Conservation (phyloP, 2,113 vertebrate species). For the Oncorhynchus mykiss region DNA sequence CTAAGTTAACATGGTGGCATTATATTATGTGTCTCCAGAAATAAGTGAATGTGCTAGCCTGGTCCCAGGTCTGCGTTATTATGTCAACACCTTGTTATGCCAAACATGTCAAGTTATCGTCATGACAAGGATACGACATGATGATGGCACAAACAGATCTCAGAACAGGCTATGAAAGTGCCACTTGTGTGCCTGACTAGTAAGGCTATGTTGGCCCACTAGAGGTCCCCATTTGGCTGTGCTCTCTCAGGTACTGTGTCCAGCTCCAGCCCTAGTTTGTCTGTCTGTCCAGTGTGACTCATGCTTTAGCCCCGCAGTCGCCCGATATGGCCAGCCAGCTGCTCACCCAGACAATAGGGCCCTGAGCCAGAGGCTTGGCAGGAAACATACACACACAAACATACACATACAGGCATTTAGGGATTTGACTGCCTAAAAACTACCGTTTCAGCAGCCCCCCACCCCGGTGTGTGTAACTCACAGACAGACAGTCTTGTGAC, state of each 20-base stretch:
- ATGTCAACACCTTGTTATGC: too few species aligned
- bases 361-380: conserved; percentile 49
- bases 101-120: too few species aligned
- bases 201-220: conserved; percentile 30
- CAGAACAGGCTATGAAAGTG: not conserved
- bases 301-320: conserved; percentile 22
- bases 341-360: conserved; percentile 55
- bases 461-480: not conserved
- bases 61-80: too few species aligned
- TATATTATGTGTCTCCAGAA: too few species aligned
- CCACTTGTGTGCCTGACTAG: not conserved
- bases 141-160: too few species aligned
- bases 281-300: conserved; percentile 30
- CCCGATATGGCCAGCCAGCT: conserved; percentile 54
- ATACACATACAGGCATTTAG: not conserved
- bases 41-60: too few species aligned
- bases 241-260: conserved; percentile 13
- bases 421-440: not conserved
- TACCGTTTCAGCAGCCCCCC: not conserved
- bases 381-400: conserved; percentile 49
- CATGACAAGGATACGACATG: too few species aligned
- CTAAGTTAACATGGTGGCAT: too few species aligned
- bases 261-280: conserved; percentile 15
- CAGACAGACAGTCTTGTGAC: not conserved
- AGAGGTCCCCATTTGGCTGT: conserved; percentile 57